Percentiles rank a stretch among this genome's conserved stretches.
Conservation (phyloP, 23 tunicate species). For the Styela clava region DNA sequence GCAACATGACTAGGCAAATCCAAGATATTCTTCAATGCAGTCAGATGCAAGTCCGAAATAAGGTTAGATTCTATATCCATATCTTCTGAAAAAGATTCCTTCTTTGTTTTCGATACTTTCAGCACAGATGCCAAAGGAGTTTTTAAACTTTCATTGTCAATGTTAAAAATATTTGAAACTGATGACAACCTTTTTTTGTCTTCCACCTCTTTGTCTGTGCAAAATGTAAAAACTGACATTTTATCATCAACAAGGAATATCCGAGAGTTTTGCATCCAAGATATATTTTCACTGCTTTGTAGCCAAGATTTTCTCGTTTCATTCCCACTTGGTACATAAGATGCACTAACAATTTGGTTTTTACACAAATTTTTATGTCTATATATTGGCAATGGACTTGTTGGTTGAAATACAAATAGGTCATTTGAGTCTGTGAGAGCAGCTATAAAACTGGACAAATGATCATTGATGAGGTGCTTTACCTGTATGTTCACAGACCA, state of each 20-base stretch:
- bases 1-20: slow-evolving; percentile 3
- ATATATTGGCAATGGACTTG: background rate
- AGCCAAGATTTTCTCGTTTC: background rate
- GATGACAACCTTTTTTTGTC: background rate
- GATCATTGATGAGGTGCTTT: slow-evolving; percentile 18
- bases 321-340: background rate
- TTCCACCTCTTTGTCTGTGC: background rate
- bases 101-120: background rate
- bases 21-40: background rate
- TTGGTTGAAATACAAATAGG: background rate
- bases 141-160: background rate
- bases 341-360: background rate
- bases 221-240: background rate
- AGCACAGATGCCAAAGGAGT: background rate
- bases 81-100: background rate
- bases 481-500: slow-evolving; percentile 32
- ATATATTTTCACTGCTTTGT: background rate
- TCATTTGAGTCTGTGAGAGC: slow-evolving; percentile 5
- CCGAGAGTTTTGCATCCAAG: slow-evolving; percentile 1
- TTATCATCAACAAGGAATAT: background rate
- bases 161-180: background rate
- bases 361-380: background rate
- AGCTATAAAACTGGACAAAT: slow-evolving; percentile 30
- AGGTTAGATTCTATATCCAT: background rate
- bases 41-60: background rate